Percentiles rank a stretch among this genome's conserved stretches.
These are phyloP conservation scores for Aphaenogaster rudis DNA, from an alignment of 1,140 invertebrate species.

Conservation along the genomic window DNA sequence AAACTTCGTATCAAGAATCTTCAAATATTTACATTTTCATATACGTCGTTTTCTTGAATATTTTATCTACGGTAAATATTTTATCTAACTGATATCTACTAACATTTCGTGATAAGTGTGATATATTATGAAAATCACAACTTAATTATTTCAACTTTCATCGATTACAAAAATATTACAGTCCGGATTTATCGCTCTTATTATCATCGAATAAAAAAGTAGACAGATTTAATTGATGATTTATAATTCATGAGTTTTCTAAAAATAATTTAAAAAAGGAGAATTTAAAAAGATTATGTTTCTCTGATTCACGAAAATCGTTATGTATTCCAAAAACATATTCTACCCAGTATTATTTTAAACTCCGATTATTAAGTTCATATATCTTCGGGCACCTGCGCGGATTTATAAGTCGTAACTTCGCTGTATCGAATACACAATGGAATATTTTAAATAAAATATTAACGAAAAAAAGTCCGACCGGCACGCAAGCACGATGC, in stretches of 20 bases:
- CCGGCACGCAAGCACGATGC: conserved; percentile 17
- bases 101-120: not conserved
- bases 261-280: conserved; percentile 1
- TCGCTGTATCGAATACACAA: conserved; percentile 46
- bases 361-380: conserved; percentile 23
- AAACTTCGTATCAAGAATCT: not conserved
- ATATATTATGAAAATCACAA: not conserved
- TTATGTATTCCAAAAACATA: not conserved
- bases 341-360: conserved; percentile 11
- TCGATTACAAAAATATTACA: not conserved
- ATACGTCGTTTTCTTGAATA: not conserved
- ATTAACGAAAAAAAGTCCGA: conserved; percentile 41
- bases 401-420: conserved; percentile 39
- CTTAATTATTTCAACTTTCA: not conserved
- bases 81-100: not conserved
- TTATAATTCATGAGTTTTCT: not conserved
- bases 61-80: not conserved
- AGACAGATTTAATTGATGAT: not conserved
- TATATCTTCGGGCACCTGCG: not conserved
- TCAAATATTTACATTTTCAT: conserved; percentile 11
- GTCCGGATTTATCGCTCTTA: not conserved
- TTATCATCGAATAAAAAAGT: not conserved
- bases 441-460: conserved; percentile 57
- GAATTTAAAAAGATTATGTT: not conserved
- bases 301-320: not conserved